Evolutionary conservation across 2,797 vertebrate species (phyloP), one percentile per base, ranked within the genome.

Genomic region (Darevskia nairensis): DNA sequence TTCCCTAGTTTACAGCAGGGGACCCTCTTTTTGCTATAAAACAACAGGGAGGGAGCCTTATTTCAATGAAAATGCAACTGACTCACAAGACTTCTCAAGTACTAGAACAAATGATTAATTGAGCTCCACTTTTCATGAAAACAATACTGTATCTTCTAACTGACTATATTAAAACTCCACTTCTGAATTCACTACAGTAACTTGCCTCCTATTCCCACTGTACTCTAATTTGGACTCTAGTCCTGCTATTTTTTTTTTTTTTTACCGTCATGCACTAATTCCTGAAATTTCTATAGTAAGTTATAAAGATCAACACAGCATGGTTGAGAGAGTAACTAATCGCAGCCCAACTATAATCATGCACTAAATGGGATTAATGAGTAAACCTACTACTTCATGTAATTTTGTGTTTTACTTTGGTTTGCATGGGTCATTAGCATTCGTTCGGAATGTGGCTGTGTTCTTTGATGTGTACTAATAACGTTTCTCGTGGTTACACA

Each of bases 381-480:
- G 39, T 85, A 95, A 96, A 93, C 79, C 9, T 80, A 88, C 61
- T 94, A 78, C 92, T 93, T 95, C 92, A 79, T 1, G 90, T 93
- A 95, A 95, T 95, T 96, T 93, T 84, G 92, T 91, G 82, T 66
- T 80, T 88, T 90, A 89, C 88, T 92, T 94, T 96, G 90, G 86
- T 96, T 94, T 90, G 19, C 80, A 84, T 78, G 81, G 71, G 69
- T 89, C 87, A 95, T 97, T 94, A 95, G 89, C 92, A 96, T 96
- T 96, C 94, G 90, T 87, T 80, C 55, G 64, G 68, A 91, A 90
- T 89, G 91, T 91, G 96, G 89, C 82, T 85, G 39, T 82, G 84
- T 95, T 93, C 89, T 96, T 95, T 8, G 0, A 90, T 66, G n/a
- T 94, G 59, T 92, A 95, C 94, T 96, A 95, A 95, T 95, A 94